A percentile compares a stretch with the other conserved stretches of the same genome.
Evolutionary conservation across 2,113 vertebrate genomes (phyloP).

Genomic region (Planiliza haematocheilus): DNA sequence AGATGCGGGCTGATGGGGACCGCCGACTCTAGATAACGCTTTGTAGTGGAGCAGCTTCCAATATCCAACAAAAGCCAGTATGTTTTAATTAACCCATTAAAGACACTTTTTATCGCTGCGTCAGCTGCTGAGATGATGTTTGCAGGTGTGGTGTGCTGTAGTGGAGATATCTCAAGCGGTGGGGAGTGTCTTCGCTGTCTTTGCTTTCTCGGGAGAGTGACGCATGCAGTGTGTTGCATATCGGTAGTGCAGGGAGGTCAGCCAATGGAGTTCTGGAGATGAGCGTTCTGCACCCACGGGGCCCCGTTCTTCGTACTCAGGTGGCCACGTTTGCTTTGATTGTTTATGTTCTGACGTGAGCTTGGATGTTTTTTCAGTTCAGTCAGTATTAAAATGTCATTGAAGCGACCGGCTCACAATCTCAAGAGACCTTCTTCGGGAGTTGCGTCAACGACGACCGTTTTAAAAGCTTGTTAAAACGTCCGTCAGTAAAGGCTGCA

Average conservation of each 20-base stretch:
- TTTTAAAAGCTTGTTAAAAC: background rate
- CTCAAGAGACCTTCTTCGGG: no score
- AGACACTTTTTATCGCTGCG: constrained; percentile 38
- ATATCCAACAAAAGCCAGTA: constrained; percentile 35
- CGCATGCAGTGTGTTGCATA: constrained; percentile 49
- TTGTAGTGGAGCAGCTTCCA: constrained; percentile 32
- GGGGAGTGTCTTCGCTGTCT: constrained; percentile 41
- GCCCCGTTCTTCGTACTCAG: constrained; percentile 52
- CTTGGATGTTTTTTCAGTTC: constrained; percentile 1
- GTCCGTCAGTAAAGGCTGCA: background rate
- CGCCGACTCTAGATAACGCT: constrained; percentile 29
- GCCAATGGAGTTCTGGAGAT: constrained; percentile 54
- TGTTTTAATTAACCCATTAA: constrained; percentile 23
- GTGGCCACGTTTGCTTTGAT: constrained; percentile 25
- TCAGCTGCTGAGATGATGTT: constrained; percentile 18
- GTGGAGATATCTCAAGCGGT: constrained; percentile 21
- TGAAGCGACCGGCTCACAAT: background rate
- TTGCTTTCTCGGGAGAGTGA: constrained; percentile 20
- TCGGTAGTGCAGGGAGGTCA: constrained; percentile 46
- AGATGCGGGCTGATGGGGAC: background rate
- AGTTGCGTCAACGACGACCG: background rate
- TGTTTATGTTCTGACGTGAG: constrained; percentile 7
- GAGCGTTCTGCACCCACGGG: constrained; percentile 58
- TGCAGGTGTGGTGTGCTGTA: background rate
- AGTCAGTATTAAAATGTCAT: background rate